Evolutionary conservation across 2,888 invertebrate species (phyloP).

Genomic region (Gastrophysa polygoni): DNA sequence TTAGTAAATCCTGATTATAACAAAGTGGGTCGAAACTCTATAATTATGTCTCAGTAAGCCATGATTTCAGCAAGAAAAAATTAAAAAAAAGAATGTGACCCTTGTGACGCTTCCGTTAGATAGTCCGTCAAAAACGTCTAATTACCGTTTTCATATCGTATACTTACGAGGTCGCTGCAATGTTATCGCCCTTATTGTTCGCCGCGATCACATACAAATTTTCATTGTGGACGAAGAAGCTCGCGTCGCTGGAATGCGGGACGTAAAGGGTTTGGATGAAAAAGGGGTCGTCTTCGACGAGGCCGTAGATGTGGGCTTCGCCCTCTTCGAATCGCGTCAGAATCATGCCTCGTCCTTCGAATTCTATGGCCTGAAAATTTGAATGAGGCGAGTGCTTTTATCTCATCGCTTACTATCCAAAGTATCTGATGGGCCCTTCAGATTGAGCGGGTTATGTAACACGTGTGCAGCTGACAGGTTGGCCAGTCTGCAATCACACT

Average conservation of each 20-base stretch:
- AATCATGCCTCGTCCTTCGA: conserved; percentile 23
- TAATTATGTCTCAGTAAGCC: too few relatives aligned
- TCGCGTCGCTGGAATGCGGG: conserved; percentile 38
- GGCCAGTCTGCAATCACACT: background rate
- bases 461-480: background rate
- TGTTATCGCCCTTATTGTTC: conserved; percentile 36
- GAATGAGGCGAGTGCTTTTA: background rate
- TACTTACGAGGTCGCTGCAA: conserved; percentile 42
- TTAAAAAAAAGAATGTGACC: too few relatives aligned
- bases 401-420: background rate
- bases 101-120: too few relatives aligned
- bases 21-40: too few relatives aligned
- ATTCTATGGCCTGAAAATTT: conserved; percentile 25
- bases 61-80: too few relatives aligned
- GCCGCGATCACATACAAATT: conserved; percentile 43
- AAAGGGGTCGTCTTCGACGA: conserved; percentile 1
- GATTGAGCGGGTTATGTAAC: background rate
- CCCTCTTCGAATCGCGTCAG: conserved; percentile 17
- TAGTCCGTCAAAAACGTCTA: too few relatives aligned
- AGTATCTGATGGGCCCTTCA: background rate
- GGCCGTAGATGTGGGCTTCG: conserved; percentile 26
- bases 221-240: conserved; percentile 44
- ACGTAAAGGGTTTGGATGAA: conserved; percentile 39
- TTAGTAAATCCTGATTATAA: too few relatives aligned
- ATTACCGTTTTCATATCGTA: too few relatives aligned